Evolutionary conservation across 2,888 invertebrate genomes (phyloP), one percentile per base, ranked within the genome.

Genomic region (Sepiola atlantica): DNA sequence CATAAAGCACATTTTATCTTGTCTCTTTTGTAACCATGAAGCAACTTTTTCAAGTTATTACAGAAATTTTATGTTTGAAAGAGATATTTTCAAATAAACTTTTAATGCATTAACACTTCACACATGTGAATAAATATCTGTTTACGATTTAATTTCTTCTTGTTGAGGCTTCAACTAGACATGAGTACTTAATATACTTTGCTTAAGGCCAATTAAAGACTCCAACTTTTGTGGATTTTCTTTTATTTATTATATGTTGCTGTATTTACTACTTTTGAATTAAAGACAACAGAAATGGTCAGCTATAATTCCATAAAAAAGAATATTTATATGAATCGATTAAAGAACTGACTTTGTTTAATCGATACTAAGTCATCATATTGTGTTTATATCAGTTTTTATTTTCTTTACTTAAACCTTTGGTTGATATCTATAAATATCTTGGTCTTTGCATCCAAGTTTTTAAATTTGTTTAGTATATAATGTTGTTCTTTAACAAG

Each of bases 1-100:
- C 77, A 77, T 77, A 77, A 77, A 77, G 77, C 77, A 77, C 77
- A 77, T 77, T 77, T 77, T 32, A 77, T 77, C n/a, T 77, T 77
- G n/a, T 77, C 77, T 77, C 77, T 77, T 77, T 77, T 77, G 18
- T 77, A 77, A 77, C n/a, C n/a, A 77, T 32, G 21, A 77, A 77
- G 77, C 77, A 18, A 77, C 77, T 16, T 32, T 77, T 77, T 77
- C 77, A n/a, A 77, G n/a, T 77, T n/a, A 0, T 28, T 77, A 77
- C 3, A 77, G 10, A 32, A 16, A 32, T 77, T n/a, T 77, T 10
- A n/a, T 77, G n/a, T 77, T 77, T 77, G 77, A n/a, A 77, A 77
- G 77, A 18, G n/a, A 77, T 77, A 77, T 77, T n/a, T 77, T 77
- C 45, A n/a, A 77, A 77, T 77, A 77, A 45, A 77, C 21, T 77